A percentile compares a stretch with the other conserved stretches of the same genome.
Conservation (phyloP, 2,888 invertebrate species). For the Dioctria rufipes region DNA sequence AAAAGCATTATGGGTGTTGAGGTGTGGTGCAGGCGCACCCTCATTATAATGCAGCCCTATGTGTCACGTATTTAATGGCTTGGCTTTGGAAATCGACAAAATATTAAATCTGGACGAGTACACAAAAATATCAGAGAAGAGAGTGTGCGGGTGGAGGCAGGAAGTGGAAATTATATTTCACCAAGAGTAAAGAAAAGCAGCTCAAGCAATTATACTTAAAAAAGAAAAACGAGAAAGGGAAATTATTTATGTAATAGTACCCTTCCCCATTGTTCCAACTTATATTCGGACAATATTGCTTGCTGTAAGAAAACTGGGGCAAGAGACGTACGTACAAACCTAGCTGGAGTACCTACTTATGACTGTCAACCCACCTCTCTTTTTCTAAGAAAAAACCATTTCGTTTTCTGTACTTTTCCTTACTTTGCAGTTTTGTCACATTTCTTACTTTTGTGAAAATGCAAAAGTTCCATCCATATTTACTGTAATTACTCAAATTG, state of each 20-base stretch:
- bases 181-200: neutral
- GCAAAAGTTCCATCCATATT: constrained; percentile 27
- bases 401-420: constrained; percentile 6
- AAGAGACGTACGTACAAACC: neutral
- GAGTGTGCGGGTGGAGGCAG: neutral
- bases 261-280: neutral
- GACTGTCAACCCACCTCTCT: neutral
- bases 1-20: neutral
- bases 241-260: neutral
- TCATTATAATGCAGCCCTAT: constrained; percentile 29
- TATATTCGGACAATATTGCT: neutral
- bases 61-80: constrained; percentile 34
- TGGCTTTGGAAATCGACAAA: constrained; percentile 27
- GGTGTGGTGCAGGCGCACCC: neutral
- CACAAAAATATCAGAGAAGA: neutral
- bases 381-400: neutral
- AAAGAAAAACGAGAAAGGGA: neutral
- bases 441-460: constrained; percentile 11
- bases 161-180: constrained; percentile 4
- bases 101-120: constrained; percentile 40
- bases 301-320: neutral
- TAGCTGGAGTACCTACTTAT: neutral
- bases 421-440: constrained; percentile 33
- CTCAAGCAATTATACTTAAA: constrained; percentile 25
- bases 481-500: constrained; percentile 41